These are phyloP conservation scores for Hyperoplus lanceolatus DNA, from an alignment of 2,797 vertebrate species.

Conservation along the genomic window DNA sequence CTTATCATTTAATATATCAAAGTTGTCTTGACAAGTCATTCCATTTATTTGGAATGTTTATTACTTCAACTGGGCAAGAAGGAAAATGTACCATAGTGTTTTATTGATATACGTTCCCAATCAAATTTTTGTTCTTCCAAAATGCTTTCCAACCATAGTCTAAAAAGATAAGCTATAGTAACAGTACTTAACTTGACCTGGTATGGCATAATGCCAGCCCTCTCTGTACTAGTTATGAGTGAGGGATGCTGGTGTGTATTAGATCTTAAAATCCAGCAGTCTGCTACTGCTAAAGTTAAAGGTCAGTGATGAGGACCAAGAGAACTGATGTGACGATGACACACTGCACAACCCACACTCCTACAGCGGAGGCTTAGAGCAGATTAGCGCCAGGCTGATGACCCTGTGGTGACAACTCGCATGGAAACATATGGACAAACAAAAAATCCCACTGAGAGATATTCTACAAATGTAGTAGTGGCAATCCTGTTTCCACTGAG, in stretches of 20 bases:
- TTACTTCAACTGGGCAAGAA: not conserved
- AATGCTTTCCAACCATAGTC: too few species aligned
- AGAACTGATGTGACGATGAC: constrained; percentile 53
- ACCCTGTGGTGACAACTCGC: constrained; percentile 38
- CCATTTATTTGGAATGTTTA: not conserved
- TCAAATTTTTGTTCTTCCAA: not conserved
- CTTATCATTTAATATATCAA: not conserved
- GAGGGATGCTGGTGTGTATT: constrained; percentile 42
- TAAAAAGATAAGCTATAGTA: not conserved
- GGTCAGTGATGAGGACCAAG: constrained; percentile 45
- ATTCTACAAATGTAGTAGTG: not conserved
- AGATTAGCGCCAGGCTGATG: constrained; percentile 69
- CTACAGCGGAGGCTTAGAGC: constrained; percentile 62
- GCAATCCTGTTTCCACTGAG: not conserved
- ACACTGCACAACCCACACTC: constrained; percentile 21
- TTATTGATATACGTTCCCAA: not conserved
- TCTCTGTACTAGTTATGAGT: constrained; percentile 9
- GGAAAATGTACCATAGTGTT: not conserved
- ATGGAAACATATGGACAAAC: constrained; percentile 13
- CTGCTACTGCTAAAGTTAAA: constrained; percentile 34
- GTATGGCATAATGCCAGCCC: not conserved
- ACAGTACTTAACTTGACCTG: not conserved
- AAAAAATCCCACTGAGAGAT: constrained; percentile 11
- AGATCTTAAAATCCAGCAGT: constrained; percentile 42
- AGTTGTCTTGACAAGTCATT: not conserved